Evolutionary conservation across 2,797 vertebrate genomes (phyloP), one percentile per base, ranked within the genome.

Genomic region (Melanotaenia pygmaea): DNA sequence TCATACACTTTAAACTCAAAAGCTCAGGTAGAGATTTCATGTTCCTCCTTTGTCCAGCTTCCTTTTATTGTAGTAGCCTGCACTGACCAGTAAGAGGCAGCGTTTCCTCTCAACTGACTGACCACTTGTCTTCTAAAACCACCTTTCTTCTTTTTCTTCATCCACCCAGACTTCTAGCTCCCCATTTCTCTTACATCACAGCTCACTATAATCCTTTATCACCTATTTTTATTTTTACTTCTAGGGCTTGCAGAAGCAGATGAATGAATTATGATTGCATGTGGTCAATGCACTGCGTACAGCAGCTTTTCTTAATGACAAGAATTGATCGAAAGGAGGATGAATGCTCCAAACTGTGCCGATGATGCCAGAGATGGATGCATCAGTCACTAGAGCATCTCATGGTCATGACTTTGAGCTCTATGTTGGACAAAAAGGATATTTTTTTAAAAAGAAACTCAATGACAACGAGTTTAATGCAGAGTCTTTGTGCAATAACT

Each of bases 41-140:
- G 35, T 32, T 35, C n/a, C 22, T 56, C 8, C 35, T 40, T 47
- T 47, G 37, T 58, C 51, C 62, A 3, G 5, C 64, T 20, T 20
- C 0, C 67, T 83, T 60, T 80, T 81, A 51, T 13, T 84, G 91
- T 66, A 91, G 88, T 84, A 63, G 77, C 84, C 68, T 14, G 53
- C 14, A 64, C 32, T 60, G 77, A 43, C 89, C 92, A 91, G 88
- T 88, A 83, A 65, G 88, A 85, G 92, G 88, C 88, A 89, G 88
- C 70, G 88, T 92, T 92, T 90, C 88, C 82, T 84, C 91, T 92
- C 70, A 56, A 83, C 88, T 89, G 84, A 88, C 80, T 18, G 32
- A 66, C 65, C 53, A 43, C 30, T 45, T 0, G 22, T n/a, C 50
- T 50, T 3, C 16, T 61, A 65, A 72, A 58, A 13, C 59, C 59